These are phyloP conservation scores for Bergia puertoricense DNA, from an alignment of 92 coral and sea anemone species.

Conservation along the genomic window DNA sequence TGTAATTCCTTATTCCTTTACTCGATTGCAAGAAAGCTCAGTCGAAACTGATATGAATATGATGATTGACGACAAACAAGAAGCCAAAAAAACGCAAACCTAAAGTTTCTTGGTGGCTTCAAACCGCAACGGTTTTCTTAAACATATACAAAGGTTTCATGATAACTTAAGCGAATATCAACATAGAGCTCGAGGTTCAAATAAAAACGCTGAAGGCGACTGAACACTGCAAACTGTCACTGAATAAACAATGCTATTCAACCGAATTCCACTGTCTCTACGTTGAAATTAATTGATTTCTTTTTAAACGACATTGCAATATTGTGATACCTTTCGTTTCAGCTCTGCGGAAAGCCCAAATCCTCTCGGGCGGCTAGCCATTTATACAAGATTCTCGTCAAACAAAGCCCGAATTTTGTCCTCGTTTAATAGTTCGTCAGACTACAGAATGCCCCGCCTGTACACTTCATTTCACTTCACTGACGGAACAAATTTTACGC, in stretches of 20 bases:
- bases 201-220: not conserved
- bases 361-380: slow-evolving; percentile 23
- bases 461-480: not conserved
- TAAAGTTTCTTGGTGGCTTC: not conserved
- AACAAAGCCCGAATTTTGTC: not conserved
- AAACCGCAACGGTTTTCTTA: not conserved
- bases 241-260: not conserved
- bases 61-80: too few species aligned
- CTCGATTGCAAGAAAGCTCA: too few species aligned
- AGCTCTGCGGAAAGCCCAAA: slow-evolving; percentile 21
- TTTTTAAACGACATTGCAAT: not conserved
- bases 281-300: not conserved
- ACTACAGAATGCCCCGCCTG: not conserved
- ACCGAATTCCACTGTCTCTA: not conserved
- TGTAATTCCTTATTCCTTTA: not conserved
- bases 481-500: not conserved
- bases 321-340: slow-evolving; percentile 13
- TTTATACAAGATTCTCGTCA: not conserved
- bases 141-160: too few species aligned
- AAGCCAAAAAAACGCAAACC: not conserved
- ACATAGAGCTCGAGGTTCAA: not conserved
- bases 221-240: not conserved
- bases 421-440: not conserved
- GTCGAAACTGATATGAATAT: too few species aligned
- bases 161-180: not conserved